Percentiles rank a stretch among this genome's conserved stretches.
phyloP scores from a whole-genome alignment of 1,140 invertebrate species.

The Stegodyphus mimosarum region DNA sequence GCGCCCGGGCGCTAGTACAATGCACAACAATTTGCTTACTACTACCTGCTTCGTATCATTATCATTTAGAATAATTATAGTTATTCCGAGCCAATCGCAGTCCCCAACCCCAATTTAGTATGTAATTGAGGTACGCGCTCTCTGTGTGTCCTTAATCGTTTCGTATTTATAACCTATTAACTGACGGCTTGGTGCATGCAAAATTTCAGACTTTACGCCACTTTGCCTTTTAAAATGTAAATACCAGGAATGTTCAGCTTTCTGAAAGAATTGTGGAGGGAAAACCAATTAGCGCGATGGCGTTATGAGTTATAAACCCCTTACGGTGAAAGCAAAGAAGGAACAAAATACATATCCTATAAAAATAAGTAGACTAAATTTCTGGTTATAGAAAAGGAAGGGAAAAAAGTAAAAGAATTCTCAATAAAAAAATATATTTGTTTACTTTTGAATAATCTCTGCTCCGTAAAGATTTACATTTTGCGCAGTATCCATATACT shows the following conservation, averaged over 20 bases:
- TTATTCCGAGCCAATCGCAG: slow-evolving; percentile 45
- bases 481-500: too few relatives aligned
- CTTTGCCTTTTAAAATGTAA: slow-evolving; percentile 16
- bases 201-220: slow-evolving; percentile 31
- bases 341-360: too few relatives aligned
- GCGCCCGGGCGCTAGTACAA: neutral
- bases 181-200: slow-evolving; percentile 11
- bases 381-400: too few relatives aligned
- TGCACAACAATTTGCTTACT: slow-evolving; percentile 45
- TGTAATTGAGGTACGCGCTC: slow-evolving; percentile 40
- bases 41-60: slow-evolving; percentile 49
- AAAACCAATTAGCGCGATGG: too few relatives aligned
- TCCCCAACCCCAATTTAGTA: slow-evolving; percentile 37
- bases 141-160: slow-evolving; percentile 17
- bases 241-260: neutral
- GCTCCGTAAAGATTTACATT: too few relatives aligned
- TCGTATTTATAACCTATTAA: slow-evolving; percentile 35
- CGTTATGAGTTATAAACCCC: too few relatives aligned
- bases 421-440: too few relatives aligned
- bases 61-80: slow-evolving; percentile 56
- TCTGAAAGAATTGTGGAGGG: neutral
- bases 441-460: too few relatives aligned
- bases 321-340: too few relatives aligned
- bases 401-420: too few relatives aligned
- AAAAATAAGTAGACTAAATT: too few relatives aligned